Evolutionary conservation across 2,113 vertebrate genomes (phyloP), one percentile per base, ranked within the genome.

Genomic region (Limanda limanda): DNA sequence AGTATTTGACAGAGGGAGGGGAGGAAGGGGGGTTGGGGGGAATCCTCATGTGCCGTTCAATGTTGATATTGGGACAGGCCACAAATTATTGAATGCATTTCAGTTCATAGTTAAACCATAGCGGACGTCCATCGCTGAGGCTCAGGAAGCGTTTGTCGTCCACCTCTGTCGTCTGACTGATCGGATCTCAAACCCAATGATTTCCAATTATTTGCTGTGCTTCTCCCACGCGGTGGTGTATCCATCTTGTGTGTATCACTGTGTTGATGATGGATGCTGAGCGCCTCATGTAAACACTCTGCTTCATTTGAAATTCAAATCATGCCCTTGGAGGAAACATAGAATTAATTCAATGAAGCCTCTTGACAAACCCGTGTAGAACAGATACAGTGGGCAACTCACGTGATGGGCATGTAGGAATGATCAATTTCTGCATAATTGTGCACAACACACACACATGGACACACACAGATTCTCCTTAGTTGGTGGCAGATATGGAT

Each of bases 241-340:
- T 56, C n/a, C 63, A 31, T 56, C 57, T 24, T 37, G 37, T 68
- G 54, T 63, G 60, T 77, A 51, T 64, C 55, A 61, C 79, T 71
- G 63, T 31, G 5, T 71, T 59, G 20, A 23, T 73, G 71, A 77
- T 51, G 52, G 71, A 80, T 57, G 3, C 7, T 20, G 55, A 52
- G 71, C 51, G 3, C 8, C 31, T 6, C 31, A 31, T 24, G 66
- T 52, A 23, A 63, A 20, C 48, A 68, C 54, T 27, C 62, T 48
- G 18, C 64, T 20, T 71, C 60, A 67, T 63, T 77, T 42, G 23
- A 67, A n/a, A 66, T 63, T 76, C 23, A 52, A 82, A 84, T 74
- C 35, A 47, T 5, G 48, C 23, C 78, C 68, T 67, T 4, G 10
- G 58, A 64, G 70, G 15, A 65, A 65, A 74, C n/a, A 21, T 31